Percentiles rank a stretch among this genome's conserved stretches.
These are phyloP conservation scores for Oreochromis tanganicae DNA, from an alignment of 2,113 vertebrate genomes.

Conservation along the genomic window DNA sequence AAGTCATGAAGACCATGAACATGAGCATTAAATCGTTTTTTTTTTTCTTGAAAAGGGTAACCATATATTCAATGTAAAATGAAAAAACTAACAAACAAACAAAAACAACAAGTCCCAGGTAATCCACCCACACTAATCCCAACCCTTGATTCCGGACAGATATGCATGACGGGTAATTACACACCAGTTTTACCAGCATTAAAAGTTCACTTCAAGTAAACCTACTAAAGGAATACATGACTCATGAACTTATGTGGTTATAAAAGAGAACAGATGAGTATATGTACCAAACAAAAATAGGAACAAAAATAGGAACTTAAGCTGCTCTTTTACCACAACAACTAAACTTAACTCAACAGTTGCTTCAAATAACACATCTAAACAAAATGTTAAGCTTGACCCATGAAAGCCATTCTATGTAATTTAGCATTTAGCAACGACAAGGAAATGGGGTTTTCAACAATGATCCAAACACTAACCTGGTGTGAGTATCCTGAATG, in stretches of 20 bases:
- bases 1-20: not conserved
- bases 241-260: not conserved
- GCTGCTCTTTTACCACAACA: not conserved
- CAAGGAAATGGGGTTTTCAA: not conserved
- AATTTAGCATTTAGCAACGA: not conserved
- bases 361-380: not conserved
- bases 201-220: not conserved
- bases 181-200: not conserved
- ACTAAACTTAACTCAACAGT: not conserved
- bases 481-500: not conserved
- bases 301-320: not conserved
- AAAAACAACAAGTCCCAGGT: not conserved
- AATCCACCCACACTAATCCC: not conserved
- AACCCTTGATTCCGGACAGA: not conserved
- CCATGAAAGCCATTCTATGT: not conserved
- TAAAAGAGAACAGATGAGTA: not conserved
- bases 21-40: not conserved
- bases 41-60: not conserved
- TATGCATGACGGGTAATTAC: not conserved
- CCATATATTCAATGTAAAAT: not conserved
- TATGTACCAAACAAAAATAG: not conserved
- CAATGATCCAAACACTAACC: not conserved
- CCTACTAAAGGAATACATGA: not conserved
- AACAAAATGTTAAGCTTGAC: not conserved
- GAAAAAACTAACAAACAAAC: not conserved